phyloP scores from a whole-genome alignment of 2,113 vertebrate genomes.

The Hydrochoerus hydrochaeris region DNA sequence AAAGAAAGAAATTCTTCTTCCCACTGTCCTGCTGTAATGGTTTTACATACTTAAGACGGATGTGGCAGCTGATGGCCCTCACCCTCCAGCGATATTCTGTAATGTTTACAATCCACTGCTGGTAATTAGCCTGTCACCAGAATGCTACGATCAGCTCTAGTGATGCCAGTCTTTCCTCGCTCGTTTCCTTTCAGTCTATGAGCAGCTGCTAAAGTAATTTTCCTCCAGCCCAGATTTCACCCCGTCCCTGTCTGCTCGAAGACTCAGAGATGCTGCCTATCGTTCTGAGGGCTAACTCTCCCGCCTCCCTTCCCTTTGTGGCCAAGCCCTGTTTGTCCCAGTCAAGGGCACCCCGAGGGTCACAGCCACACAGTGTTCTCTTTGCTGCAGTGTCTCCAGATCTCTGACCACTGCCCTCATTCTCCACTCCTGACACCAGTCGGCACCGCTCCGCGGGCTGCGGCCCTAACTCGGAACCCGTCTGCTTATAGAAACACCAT shows the following conservation, averaged over 20 bases:
- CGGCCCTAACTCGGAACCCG: neutral
- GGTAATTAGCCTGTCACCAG: conserved; percentile 53
- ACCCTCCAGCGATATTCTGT: neutral
- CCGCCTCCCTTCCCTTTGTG: neutral
- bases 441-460: neutral
- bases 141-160: neutral
- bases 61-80: neutral
- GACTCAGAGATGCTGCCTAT: neutral
- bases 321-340: neutral
- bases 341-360: neutral
- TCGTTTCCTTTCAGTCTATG: neutral
- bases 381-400: neutral
- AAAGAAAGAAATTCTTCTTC: neutral
- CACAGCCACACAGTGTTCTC: neutral
- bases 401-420: neutral
- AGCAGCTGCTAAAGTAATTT: conserved; percentile 47
- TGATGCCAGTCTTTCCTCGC: neutral
- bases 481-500: neutral
- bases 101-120: neutral
- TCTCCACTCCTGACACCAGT: neutral
- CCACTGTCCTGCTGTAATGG: neutral
- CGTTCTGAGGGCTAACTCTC: neutral
- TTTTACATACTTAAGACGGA: neutral
- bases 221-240: conserved; percentile 15
- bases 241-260: neutral